Conservation (phyloP, 1,140 invertebrate genomes). For the Drosophila leontia region DNA sequence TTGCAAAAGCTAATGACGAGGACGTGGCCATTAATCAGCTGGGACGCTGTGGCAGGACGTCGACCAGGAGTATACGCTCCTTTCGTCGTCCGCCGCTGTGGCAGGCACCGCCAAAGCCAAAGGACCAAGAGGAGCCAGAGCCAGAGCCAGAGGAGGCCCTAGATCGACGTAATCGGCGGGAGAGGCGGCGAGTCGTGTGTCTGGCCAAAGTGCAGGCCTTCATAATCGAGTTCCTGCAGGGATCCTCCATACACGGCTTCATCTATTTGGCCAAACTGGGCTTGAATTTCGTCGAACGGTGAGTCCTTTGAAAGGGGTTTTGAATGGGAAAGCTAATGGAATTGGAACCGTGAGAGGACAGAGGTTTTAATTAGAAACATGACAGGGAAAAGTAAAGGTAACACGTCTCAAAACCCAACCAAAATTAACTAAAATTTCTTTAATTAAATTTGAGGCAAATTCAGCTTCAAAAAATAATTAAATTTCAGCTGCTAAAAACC, state of each 20-base stretch:
- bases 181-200: constrained; percentile 21
- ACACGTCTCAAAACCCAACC: not conserved
- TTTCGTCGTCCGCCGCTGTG: constrained; percentile 75
- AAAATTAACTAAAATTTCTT: not conserved
- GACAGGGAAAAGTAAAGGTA: too few species aligned
- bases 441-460: not conserved
- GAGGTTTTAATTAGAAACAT: not conserved
- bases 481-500: not conserved
- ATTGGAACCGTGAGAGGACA: constrained; percentile 6
- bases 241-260: constrained; percentile 82
- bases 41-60: constrained; percentile 12
- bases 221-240: constrained; percentile 80
- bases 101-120: constrained; percentile 25
- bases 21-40: constrained; percentile 59
- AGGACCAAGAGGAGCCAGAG: constrained; percentile 1
- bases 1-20: constrained; percentile 50
- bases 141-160: not conserved
- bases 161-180: not conserved
- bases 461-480: not conserved
- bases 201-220: constrained; percentile 67
- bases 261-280: constrained; percentile 82
- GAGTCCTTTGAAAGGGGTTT: constrained; percentile 31
- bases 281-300: constrained; percentile 77
- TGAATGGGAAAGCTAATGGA: constrained; percentile 20
- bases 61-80: constrained; percentile 55